Percentiles rank a stretch among this genome's conserved stretches.
These are phyloP conservation scores for Apodemus agrarius DNA, from an alignment of 2,797 vertebrate species.

Conservation along the genomic window DNA sequence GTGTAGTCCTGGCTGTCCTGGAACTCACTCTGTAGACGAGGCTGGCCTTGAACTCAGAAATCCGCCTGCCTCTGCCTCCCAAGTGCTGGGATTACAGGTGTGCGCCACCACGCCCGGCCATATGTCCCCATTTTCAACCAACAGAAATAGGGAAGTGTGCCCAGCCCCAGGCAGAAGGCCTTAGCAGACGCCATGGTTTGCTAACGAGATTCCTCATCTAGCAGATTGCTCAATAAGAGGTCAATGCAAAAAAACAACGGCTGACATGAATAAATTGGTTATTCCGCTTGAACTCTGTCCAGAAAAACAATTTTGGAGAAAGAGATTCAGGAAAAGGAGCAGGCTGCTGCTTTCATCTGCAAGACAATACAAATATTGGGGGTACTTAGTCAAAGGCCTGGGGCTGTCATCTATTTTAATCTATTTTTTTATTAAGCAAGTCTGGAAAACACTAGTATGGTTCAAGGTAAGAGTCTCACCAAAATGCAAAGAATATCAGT, in stretches of 20 bases:
- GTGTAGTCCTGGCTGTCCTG: too few species aligned
- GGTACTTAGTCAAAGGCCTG: conserved; percentile 48
- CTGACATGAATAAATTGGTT: conserved; percentile 71
- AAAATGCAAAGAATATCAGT: not conserved
- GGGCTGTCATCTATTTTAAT: conserved; percentile 46
- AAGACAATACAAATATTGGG: conserved; percentile 60
- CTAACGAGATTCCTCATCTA: conserved; percentile 47
- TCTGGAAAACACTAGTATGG: not conserved
- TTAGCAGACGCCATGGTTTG: not conserved
- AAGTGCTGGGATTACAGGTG: too few species aligned
- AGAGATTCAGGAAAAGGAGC: conserved; percentile 68
- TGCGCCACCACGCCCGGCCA: too few species aligned
- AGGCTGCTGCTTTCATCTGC: conserved; percentile 39
- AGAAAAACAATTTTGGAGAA: conserved; percentile 71
- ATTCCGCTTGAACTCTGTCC: conserved; percentile 70
- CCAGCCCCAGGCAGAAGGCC: not conserved
- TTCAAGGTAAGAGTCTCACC: not conserved
- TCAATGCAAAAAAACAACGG: conserved; percentile 57
- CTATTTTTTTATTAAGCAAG: conserved; percentile 49
- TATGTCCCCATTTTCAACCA: not conserved
- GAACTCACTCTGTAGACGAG: too few species aligned
- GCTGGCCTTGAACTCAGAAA: too few species aligned
- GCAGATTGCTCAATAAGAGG: conserved; percentile 60
- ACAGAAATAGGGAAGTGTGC: not conserved
- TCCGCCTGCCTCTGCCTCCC: too few species aligned